Base-by-base conservation (phyloP, 2,797 vertebrate species). In the Hippopotamyrus pictus region DNA sequence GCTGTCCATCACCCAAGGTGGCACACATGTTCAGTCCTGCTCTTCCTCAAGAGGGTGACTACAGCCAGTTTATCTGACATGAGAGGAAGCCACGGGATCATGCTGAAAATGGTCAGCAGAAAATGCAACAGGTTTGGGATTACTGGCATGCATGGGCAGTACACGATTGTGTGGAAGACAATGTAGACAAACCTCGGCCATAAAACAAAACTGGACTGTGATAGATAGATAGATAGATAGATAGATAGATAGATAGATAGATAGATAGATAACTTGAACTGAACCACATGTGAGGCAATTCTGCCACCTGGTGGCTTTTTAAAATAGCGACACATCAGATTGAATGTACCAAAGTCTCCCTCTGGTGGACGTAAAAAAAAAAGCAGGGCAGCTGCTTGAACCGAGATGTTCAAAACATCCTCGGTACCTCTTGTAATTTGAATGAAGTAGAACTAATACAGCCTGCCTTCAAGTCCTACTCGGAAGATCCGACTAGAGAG, bases 291-390 rank as follows among this genome's bases (percentile, higher is more conserved):
- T 98, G 97, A 97, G 97, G 97, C 97, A 97, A 98, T 98, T 97
- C 98, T 97, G 97, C 98, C 98, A 98, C 98, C 98, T 98, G 98
- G 97, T 97, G 98, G 97, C 97, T 97, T 97, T 97, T 97, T 97
- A 96, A 95, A 97, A 97, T 96, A 96, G 96, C 96, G 97, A 97
- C 97, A 97, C 41, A 41, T 41, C 97, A 97, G 97, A 96, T 93
- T 96, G 97, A 95, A 96, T 96, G 96, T 95, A 93, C 96, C 96
- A 96, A 94, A 96, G 95, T 96, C 97, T 97, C 97, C 98, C 95
- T 97, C 97, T 98, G 96, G 96, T 95, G 98, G 96, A 95, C 95
- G 9, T 22, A 84, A 51, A 84, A 83, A 84, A n/a, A 91, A 91
- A 25, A 0, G 90, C 22, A 90, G 9, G 22, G 89, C 76, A 87